These are phyloP conservation scores for Drosophila falleni DNA, from an alignment of 2,888 invertebrate species.

Conservation along the genomic window DNA sequence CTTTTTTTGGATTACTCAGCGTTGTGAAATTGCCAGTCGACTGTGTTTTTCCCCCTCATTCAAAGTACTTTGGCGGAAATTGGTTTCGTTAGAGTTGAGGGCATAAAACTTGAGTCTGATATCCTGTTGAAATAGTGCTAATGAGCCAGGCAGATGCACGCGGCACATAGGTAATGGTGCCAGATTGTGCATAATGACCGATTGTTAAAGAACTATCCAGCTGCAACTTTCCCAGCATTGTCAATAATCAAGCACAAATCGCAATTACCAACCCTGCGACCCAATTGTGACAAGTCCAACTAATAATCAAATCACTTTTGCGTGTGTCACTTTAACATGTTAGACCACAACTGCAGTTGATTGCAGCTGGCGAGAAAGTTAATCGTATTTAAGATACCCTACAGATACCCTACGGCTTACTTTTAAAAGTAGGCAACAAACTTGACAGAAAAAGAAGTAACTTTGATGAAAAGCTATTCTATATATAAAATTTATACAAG, in stretches of 20 bases:
- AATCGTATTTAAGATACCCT: not conserved
- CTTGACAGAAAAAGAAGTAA: not conserved
- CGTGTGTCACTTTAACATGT: constrained; percentile 37
- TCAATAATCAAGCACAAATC: constrained; percentile 47
- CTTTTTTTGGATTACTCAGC: constrained; percentile 44
- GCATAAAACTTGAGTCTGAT: constrained; percentile 39
- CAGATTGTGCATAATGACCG: constrained; percentile 22
- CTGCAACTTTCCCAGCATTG: constrained; percentile 45
- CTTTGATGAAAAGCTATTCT: too few species aligned
- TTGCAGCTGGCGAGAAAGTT: not conserved
- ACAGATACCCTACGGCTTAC: not conserved
- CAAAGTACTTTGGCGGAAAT: constrained; percentile 43
- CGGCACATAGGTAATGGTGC: constrained; percentile 12
- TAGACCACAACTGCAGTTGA: constrained; percentile 21
- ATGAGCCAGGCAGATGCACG: constrained; percentile 28
- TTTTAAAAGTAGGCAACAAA: constrained; percentile 22
- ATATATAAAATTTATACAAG: constrained; percentile 11
- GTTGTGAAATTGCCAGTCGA: constrained; percentile 59
- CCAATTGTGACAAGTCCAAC: constrained; percentile 35
- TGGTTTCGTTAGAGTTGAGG: constrained; percentile 51
- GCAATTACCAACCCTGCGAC: constrained; percentile 17
- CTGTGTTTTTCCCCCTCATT: constrained; percentile 21
- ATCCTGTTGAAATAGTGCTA: constrained; percentile 38
- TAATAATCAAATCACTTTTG: constrained; percentile 40
- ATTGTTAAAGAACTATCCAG: constrained; percentile 16